A percentile compares a stretch with the other conserved stretches of the same genome.
Conservation (phyloP, 2,113 vertebrate species). For the Labeo catla region DNA sequence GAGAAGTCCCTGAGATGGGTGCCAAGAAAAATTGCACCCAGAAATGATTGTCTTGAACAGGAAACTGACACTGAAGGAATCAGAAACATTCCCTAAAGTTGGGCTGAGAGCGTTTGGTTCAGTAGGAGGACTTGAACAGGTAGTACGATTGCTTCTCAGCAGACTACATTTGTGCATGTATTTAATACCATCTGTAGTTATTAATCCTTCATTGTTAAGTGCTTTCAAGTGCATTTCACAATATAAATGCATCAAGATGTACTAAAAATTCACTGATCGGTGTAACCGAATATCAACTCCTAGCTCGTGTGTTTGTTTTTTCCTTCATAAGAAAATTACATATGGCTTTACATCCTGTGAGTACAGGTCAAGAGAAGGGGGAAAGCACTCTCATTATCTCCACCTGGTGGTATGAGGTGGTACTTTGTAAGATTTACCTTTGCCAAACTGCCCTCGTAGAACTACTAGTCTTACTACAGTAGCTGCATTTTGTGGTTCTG, state of each 20-base stretch:
- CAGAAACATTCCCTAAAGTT: constrained; percentile 18
- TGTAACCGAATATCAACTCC: background rate
- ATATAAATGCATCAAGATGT: constrained; percentile 27
- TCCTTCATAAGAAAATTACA: constrained; percentile 17
- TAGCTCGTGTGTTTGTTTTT: constrained; percentile 8
- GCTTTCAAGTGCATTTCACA: constrained; percentile 43
- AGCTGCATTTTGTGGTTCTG: background rate
- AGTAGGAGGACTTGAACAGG: constrained; percentile 11
- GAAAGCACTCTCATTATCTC: background rate
- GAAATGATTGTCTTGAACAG: constrained; percentile 88
- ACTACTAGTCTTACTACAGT: background rate
- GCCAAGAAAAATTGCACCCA: constrained; percentile 77
- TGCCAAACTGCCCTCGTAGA: background rate
- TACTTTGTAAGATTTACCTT: background rate
- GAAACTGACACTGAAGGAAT: constrained; percentile 34
- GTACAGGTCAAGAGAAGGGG: constrained; percentile 28
- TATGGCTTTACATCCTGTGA: constrained; percentile 40
- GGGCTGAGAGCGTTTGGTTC: constrained; percentile 27
- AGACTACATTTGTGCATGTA: constrained; percentile 18
- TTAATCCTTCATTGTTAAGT: constrained; percentile 13
- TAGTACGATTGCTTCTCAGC: constrained; percentile 15
- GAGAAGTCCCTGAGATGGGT: constrained; percentile 86
- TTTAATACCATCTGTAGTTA: constrained; percentile 2
- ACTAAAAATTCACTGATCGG: constrained; percentile 10
- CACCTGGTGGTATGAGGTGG: constrained; percentile 33